Evolutionary conservation across 2,797 vertebrate genomes (phyloP).

Genomic region (Rhyacichthys aspro): DNA sequence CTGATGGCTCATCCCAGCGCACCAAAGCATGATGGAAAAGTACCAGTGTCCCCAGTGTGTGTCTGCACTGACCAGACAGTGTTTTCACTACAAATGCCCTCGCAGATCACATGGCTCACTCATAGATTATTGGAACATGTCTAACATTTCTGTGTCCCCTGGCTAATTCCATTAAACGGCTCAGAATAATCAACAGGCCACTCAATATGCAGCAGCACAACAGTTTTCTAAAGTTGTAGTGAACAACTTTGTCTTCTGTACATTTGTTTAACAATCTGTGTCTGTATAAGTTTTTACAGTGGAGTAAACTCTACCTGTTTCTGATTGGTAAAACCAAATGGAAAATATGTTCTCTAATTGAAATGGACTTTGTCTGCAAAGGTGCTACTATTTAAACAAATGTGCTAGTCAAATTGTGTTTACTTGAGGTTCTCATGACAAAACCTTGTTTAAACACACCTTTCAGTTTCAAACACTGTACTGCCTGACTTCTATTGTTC

Average conservation of each 20-base stretch:
- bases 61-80: conserved; percentile 66
- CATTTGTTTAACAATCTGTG: not conserved
- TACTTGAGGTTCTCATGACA: too few species aligned
- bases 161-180: conserved; percentile 19
- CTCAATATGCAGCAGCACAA: conserved; percentile 9
- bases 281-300: not conserved
- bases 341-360: too few species aligned
- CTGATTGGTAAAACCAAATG: too few species aligned
- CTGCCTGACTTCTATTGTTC: too few species aligned
- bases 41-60: conserved; percentile 62
- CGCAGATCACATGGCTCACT: conserved; percentile 60
- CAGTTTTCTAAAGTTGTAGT: too few species aligned
- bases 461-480: too few species aligned
- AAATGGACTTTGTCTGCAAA: too few species aligned
- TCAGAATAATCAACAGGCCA: conserved; percentile 9
- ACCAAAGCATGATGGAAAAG: conserved; percentile 74
- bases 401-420: too few species aligned
- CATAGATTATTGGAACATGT: conserved; percentile 70
- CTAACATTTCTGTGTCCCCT: conserved; percentile 52
- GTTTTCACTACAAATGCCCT: conserved; percentile 76
- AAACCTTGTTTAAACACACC: too few species aligned
- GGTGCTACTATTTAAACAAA: too few species aligned
- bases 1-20: conserved; percentile 51
- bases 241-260: not conserved
- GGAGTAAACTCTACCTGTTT: too few species aligned